phyloP scores from a whole-genome alignment of 37 sponge, comb jelly and placozoan genomes.

The Aphrocallistes beatrix region DNA sequence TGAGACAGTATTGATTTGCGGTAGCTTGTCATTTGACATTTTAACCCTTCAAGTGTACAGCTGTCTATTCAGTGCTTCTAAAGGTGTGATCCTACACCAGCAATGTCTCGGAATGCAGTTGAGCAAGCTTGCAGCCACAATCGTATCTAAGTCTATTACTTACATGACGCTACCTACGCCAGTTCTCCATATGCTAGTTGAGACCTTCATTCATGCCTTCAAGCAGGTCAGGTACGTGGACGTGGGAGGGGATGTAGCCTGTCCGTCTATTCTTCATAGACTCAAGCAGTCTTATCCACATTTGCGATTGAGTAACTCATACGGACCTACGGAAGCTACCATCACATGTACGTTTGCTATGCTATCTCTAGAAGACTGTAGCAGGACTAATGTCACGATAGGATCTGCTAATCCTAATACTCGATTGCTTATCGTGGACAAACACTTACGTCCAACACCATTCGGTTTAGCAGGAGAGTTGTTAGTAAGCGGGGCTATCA shows the following conservation, averaged over 20 bases:
- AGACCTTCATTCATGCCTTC: background rate
- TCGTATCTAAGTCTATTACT: background rate
- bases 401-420: background rate
- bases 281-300: background rate
- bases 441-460: background rate
- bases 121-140: background rate
- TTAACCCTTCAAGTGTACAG: background rate
- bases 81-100: slow-evolving; percentile 5
- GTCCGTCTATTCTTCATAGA: background rate
- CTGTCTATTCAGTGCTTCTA: background rate
- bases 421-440: background rate
- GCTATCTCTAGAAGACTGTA: background rate
- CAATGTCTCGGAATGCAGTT: background rate
- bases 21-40: background rate
- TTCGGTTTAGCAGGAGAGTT: background rate
- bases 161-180: background rate
- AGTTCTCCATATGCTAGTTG: background rate
- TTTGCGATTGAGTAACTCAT: background rate
- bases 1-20: background rate
- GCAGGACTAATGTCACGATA: background rate
- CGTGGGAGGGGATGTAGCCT: background rate
- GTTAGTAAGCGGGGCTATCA: background rate
- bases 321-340: background rate
- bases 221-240: background rate
- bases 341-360: background rate